Base-by-base conservation (phyloP, 2,797 vertebrate genomes). In the Sebastes matsubarae region DNA sequence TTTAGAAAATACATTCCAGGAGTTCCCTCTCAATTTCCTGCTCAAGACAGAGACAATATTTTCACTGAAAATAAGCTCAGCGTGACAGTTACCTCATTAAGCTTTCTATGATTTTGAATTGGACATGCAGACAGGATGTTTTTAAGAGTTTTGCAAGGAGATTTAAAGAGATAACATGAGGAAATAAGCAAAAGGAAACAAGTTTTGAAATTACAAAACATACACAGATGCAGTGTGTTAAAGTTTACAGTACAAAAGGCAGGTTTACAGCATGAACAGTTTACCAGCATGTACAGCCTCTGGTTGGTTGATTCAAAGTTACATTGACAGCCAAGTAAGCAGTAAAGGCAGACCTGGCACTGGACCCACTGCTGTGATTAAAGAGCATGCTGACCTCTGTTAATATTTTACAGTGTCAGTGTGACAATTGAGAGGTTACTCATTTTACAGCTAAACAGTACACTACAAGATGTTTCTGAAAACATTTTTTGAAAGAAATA, bases 1-100 rank as follows among this genome's bases (percentile, higher is more conserved):
- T 55, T 78, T 71, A 20, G 3, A 80, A 20, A 52, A 63, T 18
- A 64, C 75, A 84, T 84, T 90, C 86, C 81, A 86, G 79, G 79
- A 83, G 81, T 84, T 84, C 52, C 71, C 70, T 25, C 4, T 68
- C 25, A 71, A 63, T 77, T 61, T 89, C 79, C 82, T 54, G 70
- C 64, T 66, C 42, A 12, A 24, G 1, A 4, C 6, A 59, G 22
- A 85, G 78, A 83, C 59, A 88, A 77, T 83, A 60, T 90, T 86
- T 77, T 59, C 67, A 68, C 2, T 63, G 68, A 75, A 82, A 82
- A 85, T 30, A 78, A 70, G 27, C 67, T 30, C 13, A 46, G 64
- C 16, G 30, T 10, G 5, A 66, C 18, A 9, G 66, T 10, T 9
- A 9, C 50, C 29, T 27, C 24, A 42, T 16, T 42, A 65, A 34